A percentile compares a stretch with the other conserved stretches of the same genome.
These are phyloP conservation scores for Enchytraeus crypticus DNA, from an alignment of 2,888 invertebrate species.

Conservation along the genomic window DNA sequence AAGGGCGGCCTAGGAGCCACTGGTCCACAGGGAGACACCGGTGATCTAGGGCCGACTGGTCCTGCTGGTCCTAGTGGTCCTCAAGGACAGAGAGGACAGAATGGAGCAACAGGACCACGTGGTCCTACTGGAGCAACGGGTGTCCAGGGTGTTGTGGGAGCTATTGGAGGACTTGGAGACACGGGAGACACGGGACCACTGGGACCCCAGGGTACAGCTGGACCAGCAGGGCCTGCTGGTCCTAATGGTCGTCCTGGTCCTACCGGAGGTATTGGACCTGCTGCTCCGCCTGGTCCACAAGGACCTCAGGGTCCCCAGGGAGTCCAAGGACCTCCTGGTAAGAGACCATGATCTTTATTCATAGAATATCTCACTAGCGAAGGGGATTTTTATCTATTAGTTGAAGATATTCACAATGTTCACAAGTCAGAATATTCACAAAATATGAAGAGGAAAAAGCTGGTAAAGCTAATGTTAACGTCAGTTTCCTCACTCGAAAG, in stretches of 20 bases:
- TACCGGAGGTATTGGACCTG: constrained; percentile 13
- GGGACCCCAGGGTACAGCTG: constrained; percentile 1
- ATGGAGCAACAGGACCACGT: constrained; percentile 4
- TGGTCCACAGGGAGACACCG: constrained; percentile 8
- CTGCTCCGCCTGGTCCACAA: constrained; percentile 12
- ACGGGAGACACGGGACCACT: not conserved
- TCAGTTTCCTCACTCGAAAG: too few relatives aligned
- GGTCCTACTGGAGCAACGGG: constrained; percentile 17
- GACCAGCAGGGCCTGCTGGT: constrained; percentile 6
- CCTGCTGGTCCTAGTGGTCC: not conserved
- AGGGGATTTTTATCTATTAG: too few relatives aligned
- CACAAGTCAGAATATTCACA: too few relatives aligned
- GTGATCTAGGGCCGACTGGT: constrained; percentile 1
- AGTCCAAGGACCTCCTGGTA: constrained; percentile 50
- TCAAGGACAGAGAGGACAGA: constrained; percentile 52
- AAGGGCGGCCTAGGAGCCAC: not conserved
- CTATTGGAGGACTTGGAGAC: constrained; percentile 1
- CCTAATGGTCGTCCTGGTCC: constrained; percentile 11
- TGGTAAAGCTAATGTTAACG: too few relatives aligned
- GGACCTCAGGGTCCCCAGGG: constrained; percentile 10
- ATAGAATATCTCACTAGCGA: too few relatives aligned
- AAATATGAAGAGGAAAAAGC: too few relatives aligned
- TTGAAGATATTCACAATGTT: too few relatives aligned
- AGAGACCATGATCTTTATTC: too few relatives aligned
- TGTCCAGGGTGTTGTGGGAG: not conserved